A percentile compares a stretch with the other conserved stretches of the same genome.
Conservation (phyloP, 1,140 invertebrate genomes). For the Probaryconus sp. region DNA sequence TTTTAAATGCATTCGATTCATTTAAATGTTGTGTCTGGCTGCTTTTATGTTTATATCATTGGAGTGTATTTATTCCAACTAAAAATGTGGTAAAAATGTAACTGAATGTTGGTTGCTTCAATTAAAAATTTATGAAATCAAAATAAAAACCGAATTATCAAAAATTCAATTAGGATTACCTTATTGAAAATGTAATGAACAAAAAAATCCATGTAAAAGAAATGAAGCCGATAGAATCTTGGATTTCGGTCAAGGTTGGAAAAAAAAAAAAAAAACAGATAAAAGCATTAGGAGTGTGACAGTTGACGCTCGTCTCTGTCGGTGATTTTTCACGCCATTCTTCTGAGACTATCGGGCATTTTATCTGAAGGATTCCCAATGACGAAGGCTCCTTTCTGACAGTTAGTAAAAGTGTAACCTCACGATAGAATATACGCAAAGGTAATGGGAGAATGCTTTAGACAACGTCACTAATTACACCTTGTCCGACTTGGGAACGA, state of each 20-base stretch:
- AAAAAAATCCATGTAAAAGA: too few species aligned
- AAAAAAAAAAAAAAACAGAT: conserved; percentile 30
- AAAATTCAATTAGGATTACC: conserved; percentile 12
- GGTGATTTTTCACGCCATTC: conserved; percentile 54
- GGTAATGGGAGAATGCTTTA: conserved; percentile 72
- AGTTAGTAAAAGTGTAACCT: conserved; percentile 45
- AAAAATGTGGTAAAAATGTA: too few species aligned
- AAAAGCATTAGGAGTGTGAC: conserved; percentile 53
- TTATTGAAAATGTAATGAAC: too few species aligned
- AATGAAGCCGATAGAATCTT: too few species aligned
- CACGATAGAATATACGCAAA: conserved; percentile 45
- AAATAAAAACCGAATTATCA: too few species aligned
- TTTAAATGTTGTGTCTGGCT: too few species aligned
- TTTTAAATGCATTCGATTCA: not conserved
- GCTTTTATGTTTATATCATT: too few species aligned
- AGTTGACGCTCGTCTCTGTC: conserved; percentile 48
- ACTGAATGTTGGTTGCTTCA: too few species aligned
- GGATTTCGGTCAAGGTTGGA: conserved; percentile 42
- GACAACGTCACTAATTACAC: conserved; percentile 73
- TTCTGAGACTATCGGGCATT: conserved; percentile 46
- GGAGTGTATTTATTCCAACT: too few species aligned
- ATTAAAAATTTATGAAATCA: too few species aligned
- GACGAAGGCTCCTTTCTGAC: conserved; percentile 51
- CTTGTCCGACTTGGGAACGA: conserved; percentile 24
- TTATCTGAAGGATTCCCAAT: conserved; percentile 53